Percentiles rank a stretch among this genome's conserved stretches.
These are phyloP conservation scores for Actinernus sp. DNA, from an alignment of 92 coral and sea anemone genomes.

Conservation along the genomic window DNA sequence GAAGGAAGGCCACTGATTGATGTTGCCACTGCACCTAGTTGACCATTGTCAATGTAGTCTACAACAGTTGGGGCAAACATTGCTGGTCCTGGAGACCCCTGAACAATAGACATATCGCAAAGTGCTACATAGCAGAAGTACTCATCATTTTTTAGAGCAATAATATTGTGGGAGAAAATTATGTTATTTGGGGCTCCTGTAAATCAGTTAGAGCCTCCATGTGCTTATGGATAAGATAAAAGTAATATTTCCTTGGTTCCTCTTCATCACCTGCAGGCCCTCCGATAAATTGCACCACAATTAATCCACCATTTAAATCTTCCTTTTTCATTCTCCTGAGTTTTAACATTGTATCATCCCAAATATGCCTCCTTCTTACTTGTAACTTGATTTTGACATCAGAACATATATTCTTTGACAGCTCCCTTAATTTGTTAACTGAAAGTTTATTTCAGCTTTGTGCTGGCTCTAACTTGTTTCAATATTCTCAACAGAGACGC, in stretches of 20 bases:
- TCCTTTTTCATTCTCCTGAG: slow-evolving; percentile 48
- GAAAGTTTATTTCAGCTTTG: too few relatives aligned
- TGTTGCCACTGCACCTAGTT: slow-evolving; percentile 52
- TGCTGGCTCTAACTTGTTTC: too few relatives aligned
- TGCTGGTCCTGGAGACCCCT: slow-evolving; percentile 69
- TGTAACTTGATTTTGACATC: slow-evolving; percentile 52
- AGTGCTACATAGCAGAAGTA: slow-evolving; percentile 52
- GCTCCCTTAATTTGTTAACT: too few relatives aligned
- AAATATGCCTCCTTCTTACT: slow-evolving; percentile 56
- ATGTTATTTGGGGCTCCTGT: slow-evolving; percentile 48
- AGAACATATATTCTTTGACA: slow-evolving; percentile 39
- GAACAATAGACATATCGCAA: slow-evolving; percentile 52
- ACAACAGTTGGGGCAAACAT: slow-evolving; percentile 55
- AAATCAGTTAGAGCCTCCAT: slow-evolving; percentile 55
- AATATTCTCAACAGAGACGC: too few relatives aligned
- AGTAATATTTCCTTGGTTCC: slow-evolving; percentile 61
- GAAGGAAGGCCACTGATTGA: slow-evolving; percentile 43
- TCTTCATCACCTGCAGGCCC: slow-evolving; percentile 68
- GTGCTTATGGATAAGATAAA: slow-evolving; percentile 62
- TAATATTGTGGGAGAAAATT: slow-evolving; percentile 65
- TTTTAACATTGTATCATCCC: slow-evolving; percentile 63
- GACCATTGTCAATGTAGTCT: slow-evolving; percentile 60
- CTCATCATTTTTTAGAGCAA: slow-evolving; percentile 67
- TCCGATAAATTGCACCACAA: slow-evolving; percentile 59
- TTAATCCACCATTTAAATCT: slow-evolving; percentile 43